Conservation (phyloP, 2,888 invertebrate species). For the Onchidella celtica region DNA sequence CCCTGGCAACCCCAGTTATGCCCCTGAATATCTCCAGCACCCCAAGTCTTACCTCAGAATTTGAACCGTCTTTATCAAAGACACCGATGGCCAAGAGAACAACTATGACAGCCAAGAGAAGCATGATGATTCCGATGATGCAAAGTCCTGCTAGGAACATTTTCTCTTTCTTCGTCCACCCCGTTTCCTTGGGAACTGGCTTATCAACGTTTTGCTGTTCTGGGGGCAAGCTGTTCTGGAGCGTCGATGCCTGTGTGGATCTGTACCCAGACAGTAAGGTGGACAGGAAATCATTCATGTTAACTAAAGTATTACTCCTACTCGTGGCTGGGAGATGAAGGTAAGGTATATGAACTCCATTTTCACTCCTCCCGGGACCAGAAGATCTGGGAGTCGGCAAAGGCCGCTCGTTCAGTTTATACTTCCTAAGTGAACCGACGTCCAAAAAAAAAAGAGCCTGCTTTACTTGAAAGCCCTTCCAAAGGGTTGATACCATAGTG, state of each 20-base stretch:
- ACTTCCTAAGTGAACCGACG: neutral
- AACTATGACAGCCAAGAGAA: slow-evolving; percentile 11
- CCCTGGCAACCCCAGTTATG: no score
- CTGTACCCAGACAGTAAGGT: neutral
- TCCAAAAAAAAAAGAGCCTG: neutral
- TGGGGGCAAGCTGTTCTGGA: neutral
- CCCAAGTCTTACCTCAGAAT: neutral
- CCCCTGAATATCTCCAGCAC: no score
- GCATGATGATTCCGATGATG: neutral
- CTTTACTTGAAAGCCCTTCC: neutral
- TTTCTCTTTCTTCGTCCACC: slow-evolving; percentile 34
- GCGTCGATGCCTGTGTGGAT: neutral
- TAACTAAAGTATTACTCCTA: slow-evolving; percentile 27
- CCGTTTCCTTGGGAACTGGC: neutral
- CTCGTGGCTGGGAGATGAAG: slow-evolving; percentile 22
- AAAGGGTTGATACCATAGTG: neutral
- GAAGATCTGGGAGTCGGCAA: slow-evolving; percentile 8
- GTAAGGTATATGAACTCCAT: slow-evolving; percentile 33
- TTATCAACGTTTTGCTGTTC: neutral
- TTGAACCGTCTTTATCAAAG: neutral
- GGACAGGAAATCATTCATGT: slow-evolving; percentile 1
- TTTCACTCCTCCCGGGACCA: neutral
- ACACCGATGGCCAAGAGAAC: slow-evolving; percentile 25
- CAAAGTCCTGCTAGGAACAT: slow-evolving; percentile 14
- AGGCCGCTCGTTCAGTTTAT: slow-evolving; percentile 5